Percentiles rank a stretch among this genome's conserved stretches.
Evolutionary conservation across 2,888 invertebrate genomes (phyloP).

Genomic region (Mechanitis messenoides): DNA sequence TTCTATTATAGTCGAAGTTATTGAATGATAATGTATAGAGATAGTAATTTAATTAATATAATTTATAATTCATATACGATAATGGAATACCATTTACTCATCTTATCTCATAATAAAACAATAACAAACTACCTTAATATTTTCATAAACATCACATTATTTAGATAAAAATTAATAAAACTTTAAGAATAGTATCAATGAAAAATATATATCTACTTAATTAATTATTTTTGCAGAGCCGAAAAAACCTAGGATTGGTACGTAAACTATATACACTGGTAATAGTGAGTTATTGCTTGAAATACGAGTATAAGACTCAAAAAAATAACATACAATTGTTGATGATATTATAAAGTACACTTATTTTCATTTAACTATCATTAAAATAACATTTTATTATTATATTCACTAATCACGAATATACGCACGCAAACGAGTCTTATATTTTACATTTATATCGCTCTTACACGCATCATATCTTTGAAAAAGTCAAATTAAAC

Average conservation of each 20-base stretch:
- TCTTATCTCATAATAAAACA: too few relatives aligned
- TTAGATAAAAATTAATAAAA: too few relatives aligned
- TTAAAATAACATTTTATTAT: not conserved
- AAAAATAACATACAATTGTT: not conserved
- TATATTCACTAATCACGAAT: not conserved
- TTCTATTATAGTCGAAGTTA: too few relatives aligned
- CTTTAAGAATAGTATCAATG: not conserved
- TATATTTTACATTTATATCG: not conserved
- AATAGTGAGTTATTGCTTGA: conserved; percentile 11
- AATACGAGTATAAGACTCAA: conserved; percentile 14
- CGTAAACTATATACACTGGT: conserved; percentile 38
- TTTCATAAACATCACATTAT: too few relatives aligned
- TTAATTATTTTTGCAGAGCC: conserved; percentile 49
- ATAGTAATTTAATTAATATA: too few relatives aligned
- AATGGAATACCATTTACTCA: too few relatives aligned
- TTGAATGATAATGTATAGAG: too few relatives aligned
- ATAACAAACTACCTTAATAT: too few relatives aligned
- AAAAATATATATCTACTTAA: conserved; percentile 22
- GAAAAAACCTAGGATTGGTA: conserved; percentile 51
- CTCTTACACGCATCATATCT: not conserved
- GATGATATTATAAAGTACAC: not conserved
- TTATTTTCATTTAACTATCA: not conserved
- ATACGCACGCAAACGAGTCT: not conserved
- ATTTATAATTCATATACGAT: too few relatives aligned
- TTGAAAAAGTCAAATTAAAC: not conserved